Conservation (phyloP, 2,888 invertebrate genomes). For the Drosophila helvetica region DNA sequence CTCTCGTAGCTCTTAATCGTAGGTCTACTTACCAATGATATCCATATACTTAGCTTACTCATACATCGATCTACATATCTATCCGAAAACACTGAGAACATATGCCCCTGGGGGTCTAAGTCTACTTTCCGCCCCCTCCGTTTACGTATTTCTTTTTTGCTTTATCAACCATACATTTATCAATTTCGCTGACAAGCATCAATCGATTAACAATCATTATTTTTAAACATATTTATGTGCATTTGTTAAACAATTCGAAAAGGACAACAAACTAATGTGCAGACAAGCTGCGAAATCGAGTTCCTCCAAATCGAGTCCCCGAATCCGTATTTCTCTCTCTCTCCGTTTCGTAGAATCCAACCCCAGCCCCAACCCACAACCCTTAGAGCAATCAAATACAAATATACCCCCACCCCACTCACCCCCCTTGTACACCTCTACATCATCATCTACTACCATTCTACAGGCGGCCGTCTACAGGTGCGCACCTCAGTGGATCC, state of each 20-base stretch:
- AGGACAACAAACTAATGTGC: constrained; percentile 79
- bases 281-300: constrained; percentile 64
- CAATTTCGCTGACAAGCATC: constrained; percentile 13
- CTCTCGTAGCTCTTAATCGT: constrained; percentile 34
- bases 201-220: constrained; percentile 25
- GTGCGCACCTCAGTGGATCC: constrained; percentile 75
- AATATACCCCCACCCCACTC: not conserved
- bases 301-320: not conserved
- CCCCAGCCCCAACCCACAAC: constrained; percentile 9
- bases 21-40: constrained; percentile 47
- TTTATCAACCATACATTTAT: constrained; percentile 19
- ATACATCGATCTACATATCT: constrained; percentile 25
- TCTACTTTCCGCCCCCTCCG: not conserved
- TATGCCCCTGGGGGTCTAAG: not conserved
- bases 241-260: constrained; percentile 45
- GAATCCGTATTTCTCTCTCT: not conserved
- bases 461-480: constrained; percentile 78
- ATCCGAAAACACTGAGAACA: not conserved
- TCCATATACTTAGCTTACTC: constrained; percentile 38
- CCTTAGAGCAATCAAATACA: constrained; percentile 18
- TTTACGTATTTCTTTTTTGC: constrained; percentile 54
- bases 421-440: constrained; percentile 45
- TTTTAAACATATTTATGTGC: constrained; percentile 40
- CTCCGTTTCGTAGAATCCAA: not conserved
- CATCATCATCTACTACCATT: constrained; percentile 65